phyloP scores from a whole-genome alignment of 2,888 invertebrate species.

The Agriotes lineatus region DNA sequence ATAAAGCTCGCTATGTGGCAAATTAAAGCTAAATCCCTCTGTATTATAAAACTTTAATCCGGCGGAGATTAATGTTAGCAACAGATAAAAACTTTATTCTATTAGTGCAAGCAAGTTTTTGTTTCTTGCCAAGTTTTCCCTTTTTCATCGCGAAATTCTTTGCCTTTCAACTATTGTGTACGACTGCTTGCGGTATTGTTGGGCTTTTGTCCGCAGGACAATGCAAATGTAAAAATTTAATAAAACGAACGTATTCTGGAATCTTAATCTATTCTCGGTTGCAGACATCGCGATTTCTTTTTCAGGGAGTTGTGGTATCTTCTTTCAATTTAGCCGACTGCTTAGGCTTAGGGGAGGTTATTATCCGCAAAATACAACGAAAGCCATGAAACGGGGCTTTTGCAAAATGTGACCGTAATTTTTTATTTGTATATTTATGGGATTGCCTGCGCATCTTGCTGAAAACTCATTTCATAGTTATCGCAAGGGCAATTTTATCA shows the following conservation, averaged over 20 bases:
- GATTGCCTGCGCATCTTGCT: no score
- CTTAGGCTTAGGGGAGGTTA: constrained; percentile 10
- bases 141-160: constrained; percentile 18
- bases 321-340: constrained; percentile 8
- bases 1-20: constrained; percentile 26
- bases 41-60: constrained; percentile 36
- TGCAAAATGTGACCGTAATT: no score
- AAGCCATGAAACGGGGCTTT: no score
- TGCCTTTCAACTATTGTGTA: constrained; percentile 29
- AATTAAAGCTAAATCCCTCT: constrained; percentile 34
- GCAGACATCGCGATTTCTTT: constrained; percentile 2
- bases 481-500: no score
- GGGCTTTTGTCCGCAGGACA: constrained; percentile 24
- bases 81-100: constrained; percentile 36
- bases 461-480: no score
- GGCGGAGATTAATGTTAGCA: constrained; percentile 26
- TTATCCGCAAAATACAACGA: constrained; percentile 17
- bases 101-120: constrained; percentile 26
- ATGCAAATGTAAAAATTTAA: constrained; percentile 36
- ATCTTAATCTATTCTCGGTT: constrained; percentile 17
- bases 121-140: constrained; percentile 6
- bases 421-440: no score
- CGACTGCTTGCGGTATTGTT: constrained; percentile 19
- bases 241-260: constrained; percentile 20
- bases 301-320: background rate